Evolutionary conservation across 2,888 invertebrate genomes (phyloP), one percentile per base, ranked within the genome.

Genomic region (Folsomia manolachei): DNA sequence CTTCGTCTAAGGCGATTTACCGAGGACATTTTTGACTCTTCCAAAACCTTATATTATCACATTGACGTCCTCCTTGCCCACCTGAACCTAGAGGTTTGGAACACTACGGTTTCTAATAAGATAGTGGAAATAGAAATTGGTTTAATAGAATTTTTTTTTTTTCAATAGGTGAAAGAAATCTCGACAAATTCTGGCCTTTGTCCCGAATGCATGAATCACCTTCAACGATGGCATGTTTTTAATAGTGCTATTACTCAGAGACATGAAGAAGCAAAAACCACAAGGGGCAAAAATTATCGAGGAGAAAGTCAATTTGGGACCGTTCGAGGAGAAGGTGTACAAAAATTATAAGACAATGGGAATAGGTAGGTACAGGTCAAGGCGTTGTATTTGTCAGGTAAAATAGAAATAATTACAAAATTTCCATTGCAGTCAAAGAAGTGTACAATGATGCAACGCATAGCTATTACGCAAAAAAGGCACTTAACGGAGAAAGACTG

Each of bases 171-270:
- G 1, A 68, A 61, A 65, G 75, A 76, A 23, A 71, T 69, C n/a
- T 53, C 70, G 19, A 65, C n/a, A 18, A 74, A 73, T 27, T 70
- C 71, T 2, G 79, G 79, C 2, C 69, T 78, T 25, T 80, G 79
- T 56, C 72, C 76, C 2, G 73, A 75, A 14, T 80, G 80, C 27
- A 75, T 78, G 71, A 75, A 78, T 71, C 62, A 75, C 11, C 61
- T 80, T 1, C 80, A 80, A 61, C 60, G 80, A n/a, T 80, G 80
- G 80, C 78, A 78, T 51, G 69, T 78, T 19, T 80, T 80, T 51
- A 76, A 72, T 56, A 74, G 72, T 63, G 73, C 75, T 9, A 73
- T 78, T 27, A 65, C 56, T 1, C 76, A 78, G 56, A 71, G 78
- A 11, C 80, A 78, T 27, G 77, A 78, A 39, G 63, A 52, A 11